Evolutionary conservation across 2,888 invertebrate genomes (phyloP).

Genomic region (Drosophila buzzatii): DNA sequence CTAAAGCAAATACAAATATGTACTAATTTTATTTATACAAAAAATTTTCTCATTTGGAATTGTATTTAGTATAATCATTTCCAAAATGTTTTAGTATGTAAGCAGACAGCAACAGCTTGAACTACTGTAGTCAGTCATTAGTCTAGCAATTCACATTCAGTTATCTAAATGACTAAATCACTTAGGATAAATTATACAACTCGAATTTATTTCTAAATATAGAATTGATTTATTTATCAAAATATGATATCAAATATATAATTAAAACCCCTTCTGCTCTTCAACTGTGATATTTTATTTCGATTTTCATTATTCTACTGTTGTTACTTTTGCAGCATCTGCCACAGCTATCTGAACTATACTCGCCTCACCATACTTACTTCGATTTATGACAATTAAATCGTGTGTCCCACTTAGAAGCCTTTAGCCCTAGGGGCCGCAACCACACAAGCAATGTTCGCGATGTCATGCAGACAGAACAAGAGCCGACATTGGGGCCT

Average conservation of each 20-base stretch:
- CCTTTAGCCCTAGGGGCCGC: background rate
- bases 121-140: background rate
- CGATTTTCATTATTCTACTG: background rate
- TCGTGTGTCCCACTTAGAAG: background rate
- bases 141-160: too few species aligned
- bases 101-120: too few species aligned
- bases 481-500: background rate
- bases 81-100: too few species aligned
- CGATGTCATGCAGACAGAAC: background rate
- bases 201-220: too few species aligned
- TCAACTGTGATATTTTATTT: background rate
- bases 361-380: background rate
- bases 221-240: too few species aligned
- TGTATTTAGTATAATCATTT: too few species aligned
- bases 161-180: background rate
- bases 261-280: background rate
- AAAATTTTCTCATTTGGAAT: too few species aligned
- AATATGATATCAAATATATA: background rate
- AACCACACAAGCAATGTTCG: background rate
- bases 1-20: too few species aligned
- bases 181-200: too few species aligned
- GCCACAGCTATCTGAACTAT: background rate
- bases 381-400: slow-evolving; percentile 1
- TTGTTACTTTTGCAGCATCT: too few species aligned
- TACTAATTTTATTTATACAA: too few species aligned